phyloP scores from a whole-genome alignment of 1,140 invertebrate species.

The Tenebrio molitor region DNA sequence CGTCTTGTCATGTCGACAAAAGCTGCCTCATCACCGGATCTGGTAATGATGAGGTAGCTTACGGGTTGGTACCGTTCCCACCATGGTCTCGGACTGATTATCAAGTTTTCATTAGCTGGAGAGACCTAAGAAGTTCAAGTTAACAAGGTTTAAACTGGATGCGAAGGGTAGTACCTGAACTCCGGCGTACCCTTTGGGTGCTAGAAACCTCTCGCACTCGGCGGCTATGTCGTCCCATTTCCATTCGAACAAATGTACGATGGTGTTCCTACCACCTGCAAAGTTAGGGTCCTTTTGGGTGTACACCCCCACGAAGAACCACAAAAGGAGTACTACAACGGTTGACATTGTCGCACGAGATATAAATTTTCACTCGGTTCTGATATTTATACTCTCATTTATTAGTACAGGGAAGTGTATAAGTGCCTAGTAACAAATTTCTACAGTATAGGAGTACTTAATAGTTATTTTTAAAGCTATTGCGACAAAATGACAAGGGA shows the following conservation, averaged over 20 bases:
- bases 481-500: no score
- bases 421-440: no score
- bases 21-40: slow-evolving; percentile 81
- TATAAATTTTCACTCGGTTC: background rate
- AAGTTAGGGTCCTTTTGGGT: slow-evolving; percentile 63
- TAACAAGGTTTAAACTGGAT: background rate
- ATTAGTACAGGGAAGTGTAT: no score
- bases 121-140: slow-evolving; percentile 68
- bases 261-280: slow-evolving; percentile 68
- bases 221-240: slow-evolving; percentile 85
- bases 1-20: slow-evolving; percentile 79
- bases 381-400: no score
- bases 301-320: background rate
- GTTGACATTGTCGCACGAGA: no score
- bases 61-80: slow-evolving; percentile 93
- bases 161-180: slow-evolving; percentile 72
- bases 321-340: background rate
- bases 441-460: no score
- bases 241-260: slow-evolving; percentile 89
- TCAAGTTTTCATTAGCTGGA: slow-evolving; percentile 73
- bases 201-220: slow-evolving; percentile 87
- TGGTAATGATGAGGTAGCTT: slow-evolving; percentile 82
- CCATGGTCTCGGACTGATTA: slow-evolving; percentile 75
- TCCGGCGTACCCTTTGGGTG: slow-evolving; percentile 81
- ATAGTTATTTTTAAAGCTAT: no score